Evolutionary conservation across 1,140 invertebrate species (phyloP), one percentile per base, ranked within the genome.

Genomic region (Drosophila kepulauana): DNA sequence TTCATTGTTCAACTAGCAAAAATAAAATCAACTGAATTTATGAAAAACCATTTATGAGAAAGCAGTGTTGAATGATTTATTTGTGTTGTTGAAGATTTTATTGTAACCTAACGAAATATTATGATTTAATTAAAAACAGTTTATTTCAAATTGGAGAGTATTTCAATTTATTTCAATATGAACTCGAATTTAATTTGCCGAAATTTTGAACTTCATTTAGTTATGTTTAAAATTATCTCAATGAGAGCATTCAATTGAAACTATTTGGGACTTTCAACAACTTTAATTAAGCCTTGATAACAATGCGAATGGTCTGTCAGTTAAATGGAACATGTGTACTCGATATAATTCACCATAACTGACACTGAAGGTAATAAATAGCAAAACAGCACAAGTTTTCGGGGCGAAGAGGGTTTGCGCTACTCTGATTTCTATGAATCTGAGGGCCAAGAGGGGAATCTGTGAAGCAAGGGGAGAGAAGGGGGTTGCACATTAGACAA

Each of bases 401-500:
- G 13, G 20, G 38, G 38, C 1, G 33, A 8, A 38, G 10, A 3
- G 35, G 35, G 35, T 33, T 30, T 51, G 33, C 30, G 62, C 20
- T 5, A 15, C 30, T 25, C 30, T 67, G 15, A 28, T 41, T 52
- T 64, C 11, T 57, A 48, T 13, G 4, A 33, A 35, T 43, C 10
- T 11, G 8, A 35, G 28, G 41, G 16, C 15, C 15, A 49, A 35
- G n/a, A 33, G 5, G 33, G 33, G 33, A 5, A 33, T 33, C 33
- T 25, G 20, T 25, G 20, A 25, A 25, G 20, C 20, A 25, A 25
- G 20, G 20, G 20, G 20, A 25, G 20, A 25, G 20, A 25, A 25
- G 20, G n/a, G 41, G 28, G 41, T 28, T 35, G 43, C 69, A 65
- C 58, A 78, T 72, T 75, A 81, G 69, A 71, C 70, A 78, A 67